Conservation (phyloP, 2,797 vertebrate genomes). For the Lutjanus campechanus region DNA sequence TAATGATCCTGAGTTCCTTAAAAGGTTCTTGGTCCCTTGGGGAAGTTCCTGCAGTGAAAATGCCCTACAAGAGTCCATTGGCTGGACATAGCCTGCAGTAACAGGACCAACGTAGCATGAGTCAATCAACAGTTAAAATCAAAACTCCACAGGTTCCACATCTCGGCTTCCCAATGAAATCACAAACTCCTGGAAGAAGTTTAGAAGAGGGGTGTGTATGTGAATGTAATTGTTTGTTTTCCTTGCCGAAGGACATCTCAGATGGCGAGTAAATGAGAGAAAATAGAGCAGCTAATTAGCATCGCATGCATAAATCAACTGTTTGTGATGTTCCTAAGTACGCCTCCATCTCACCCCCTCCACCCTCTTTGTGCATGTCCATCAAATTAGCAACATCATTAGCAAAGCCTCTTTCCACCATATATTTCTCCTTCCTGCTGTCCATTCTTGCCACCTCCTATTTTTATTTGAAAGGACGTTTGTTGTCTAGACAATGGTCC, state of each 20-base stretch:
- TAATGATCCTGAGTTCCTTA: background rate
- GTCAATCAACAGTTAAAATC: conserved; percentile 26
- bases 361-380: conserved; percentile 42
- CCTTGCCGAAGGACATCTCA: conserved; percentile 67
- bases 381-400: conserved; percentile 65
- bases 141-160: conserved; percentile 22
- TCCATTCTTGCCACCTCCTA: conserved; percentile 8
- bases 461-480: conserved; percentile 32
- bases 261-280: conserved; percentile 64
- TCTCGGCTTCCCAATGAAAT: conserved; percentile 12
- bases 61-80: background rate
- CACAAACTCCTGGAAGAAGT: conserved; percentile 4
- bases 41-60: background rate
- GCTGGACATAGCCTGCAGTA: background rate
- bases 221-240: conserved; percentile 57
- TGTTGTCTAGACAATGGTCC: conserved; percentile 15
- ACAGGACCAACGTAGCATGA: background rate
- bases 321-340: conserved; percentile 60
- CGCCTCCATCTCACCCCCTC: conserved; percentile 23
- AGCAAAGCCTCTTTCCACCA: conserved; percentile 26
- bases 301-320: conserved; percentile 75
- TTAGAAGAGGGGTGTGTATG: conserved; percentile 11
- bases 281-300: conserved; percentile 70
- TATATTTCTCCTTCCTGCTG: conserved; percentile 22
- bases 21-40: background rate